Evolutionary conservation across 1,140 invertebrate genomes (phyloP).

Genomic region (Conopomorpha cramerella): DNA sequence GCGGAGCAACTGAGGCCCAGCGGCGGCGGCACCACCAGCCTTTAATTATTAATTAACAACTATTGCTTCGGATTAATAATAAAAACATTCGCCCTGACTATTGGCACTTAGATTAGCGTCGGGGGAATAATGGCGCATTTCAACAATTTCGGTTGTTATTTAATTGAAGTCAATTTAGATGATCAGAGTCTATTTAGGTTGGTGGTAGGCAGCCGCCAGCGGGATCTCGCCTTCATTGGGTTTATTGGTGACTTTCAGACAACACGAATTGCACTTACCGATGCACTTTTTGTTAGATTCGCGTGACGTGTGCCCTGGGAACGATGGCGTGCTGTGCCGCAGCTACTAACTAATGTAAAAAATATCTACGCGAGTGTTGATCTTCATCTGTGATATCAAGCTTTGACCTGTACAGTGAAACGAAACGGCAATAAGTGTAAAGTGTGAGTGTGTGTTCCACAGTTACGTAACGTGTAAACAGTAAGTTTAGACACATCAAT

Average conservation of each 20-base stretch:
- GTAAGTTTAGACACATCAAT: too few relatives aligned
- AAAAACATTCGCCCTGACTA: constrained; percentile 57
- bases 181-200: constrained; percentile 62
- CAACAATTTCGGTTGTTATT: constrained; percentile 62
- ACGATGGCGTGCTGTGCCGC: constrained; percentile 1
- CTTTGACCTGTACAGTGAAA: too few relatives aligned
- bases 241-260: constrained; percentile 60
- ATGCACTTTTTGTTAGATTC: constrained; percentile 47
- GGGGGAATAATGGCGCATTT: constrained; percentile 60
- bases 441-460: too few relatives aligned
- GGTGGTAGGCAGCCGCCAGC: constrained; percentile 51
- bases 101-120: constrained; percentile 58
- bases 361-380: too few relatives aligned
- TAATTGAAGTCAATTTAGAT: constrained; percentile 62
- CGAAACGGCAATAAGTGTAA: too few relatives aligned
- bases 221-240: constrained; percentile 60
- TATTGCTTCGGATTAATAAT: constrained; percentile 52
- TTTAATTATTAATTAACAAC: constrained; percentile 57
- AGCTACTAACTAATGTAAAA: too few relatives aligned
- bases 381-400: too few relatives aligned
- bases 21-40: constrained; percentile 23
- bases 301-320: constrained; percentile 17
- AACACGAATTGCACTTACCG: constrained; percentile 54
- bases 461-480: too few relatives aligned
- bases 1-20: constrained; percentile 28